These are phyloP conservation scores for Limnephilus marmoratus DNA, from an alignment of 2,888 invertebrate genomes.

Conservation along the genomic window DNA sequence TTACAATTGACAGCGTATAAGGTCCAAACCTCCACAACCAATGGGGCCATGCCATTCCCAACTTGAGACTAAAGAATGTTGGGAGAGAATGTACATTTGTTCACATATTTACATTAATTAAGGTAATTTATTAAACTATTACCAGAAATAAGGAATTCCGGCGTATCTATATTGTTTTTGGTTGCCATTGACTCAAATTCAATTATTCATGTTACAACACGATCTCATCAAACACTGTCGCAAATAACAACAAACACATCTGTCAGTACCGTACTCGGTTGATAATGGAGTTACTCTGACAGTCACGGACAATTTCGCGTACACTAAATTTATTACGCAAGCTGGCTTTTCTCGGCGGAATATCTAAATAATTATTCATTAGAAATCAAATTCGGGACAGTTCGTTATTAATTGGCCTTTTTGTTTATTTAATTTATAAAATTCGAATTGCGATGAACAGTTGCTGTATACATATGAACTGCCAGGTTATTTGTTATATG, in stretches of 20 bases:
- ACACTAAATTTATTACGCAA: neutral
- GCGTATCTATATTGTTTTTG: too few species aligned
- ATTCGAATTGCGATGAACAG: neutral
- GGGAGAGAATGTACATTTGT: too few species aligned
- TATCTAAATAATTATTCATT: neutral
- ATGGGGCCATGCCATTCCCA: too few species aligned
- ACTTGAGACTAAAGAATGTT: too few species aligned
- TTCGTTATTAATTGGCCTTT: neutral
- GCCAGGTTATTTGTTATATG: neutral
- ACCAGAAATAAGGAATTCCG: too few species aligned
- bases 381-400: neutral
- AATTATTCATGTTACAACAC: neutral
- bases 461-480: neutral
- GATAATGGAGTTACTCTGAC: neutral
- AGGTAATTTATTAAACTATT: too few species aligned
- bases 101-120: too few species aligned
- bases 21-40: too few species aligned
- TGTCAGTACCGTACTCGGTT: neutral
- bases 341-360: neutral
- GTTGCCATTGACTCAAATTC: too few species aligned
- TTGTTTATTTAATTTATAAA: neutral
- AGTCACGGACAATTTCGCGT: neutral
- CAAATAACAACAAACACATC: neutral
- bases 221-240: conserved; percentile 6
- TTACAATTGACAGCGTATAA: too few species aligned